Conservation (phyloP, 2,888 invertebrate species). For the Eutolmus rufibarbis region DNA sequence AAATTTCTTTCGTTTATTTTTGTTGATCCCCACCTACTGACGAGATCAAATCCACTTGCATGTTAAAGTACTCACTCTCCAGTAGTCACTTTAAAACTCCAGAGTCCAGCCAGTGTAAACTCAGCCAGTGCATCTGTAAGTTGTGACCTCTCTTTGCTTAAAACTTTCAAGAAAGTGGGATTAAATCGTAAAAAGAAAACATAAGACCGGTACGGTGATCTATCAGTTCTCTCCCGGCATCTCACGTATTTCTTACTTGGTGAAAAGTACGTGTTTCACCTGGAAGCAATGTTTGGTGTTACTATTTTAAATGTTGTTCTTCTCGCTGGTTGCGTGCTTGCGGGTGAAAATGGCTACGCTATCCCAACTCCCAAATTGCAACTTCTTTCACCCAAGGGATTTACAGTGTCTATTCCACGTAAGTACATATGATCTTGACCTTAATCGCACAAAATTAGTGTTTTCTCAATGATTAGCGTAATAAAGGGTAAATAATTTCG, state of each 20-base stretch:
- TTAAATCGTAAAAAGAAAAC: neutral
- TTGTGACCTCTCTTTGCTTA: neutral
- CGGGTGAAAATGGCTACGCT: slow-evolving; percentile 1
- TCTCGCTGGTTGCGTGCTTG: neutral
- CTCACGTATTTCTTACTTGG: neutral
- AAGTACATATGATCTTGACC: neutral
- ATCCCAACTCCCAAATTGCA: slow-evolving; percentile 48
- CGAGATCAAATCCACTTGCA: neutral
- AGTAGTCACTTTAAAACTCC: neutral
- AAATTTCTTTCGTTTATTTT: neutral
- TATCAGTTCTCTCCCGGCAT: neutral
- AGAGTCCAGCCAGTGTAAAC: neutral
- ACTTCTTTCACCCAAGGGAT: slow-evolving; percentile 48
- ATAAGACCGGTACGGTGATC: neutral
- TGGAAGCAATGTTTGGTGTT: neutral
- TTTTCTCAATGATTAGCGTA: neutral
- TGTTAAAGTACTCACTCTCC: neutral
- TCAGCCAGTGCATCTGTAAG: neutral
- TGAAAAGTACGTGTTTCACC: neutral
- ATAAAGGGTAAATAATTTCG: neutral
- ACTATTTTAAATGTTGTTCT: neutral
- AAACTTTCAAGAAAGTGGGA: neutral
- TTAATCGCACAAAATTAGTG: neutral
- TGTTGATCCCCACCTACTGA: neutral
- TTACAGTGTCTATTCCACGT: slow-evolving; percentile 50